Conservation (phyloP, 2,113 vertebrate species). For the Dryoscopus gambensis region DNA sequence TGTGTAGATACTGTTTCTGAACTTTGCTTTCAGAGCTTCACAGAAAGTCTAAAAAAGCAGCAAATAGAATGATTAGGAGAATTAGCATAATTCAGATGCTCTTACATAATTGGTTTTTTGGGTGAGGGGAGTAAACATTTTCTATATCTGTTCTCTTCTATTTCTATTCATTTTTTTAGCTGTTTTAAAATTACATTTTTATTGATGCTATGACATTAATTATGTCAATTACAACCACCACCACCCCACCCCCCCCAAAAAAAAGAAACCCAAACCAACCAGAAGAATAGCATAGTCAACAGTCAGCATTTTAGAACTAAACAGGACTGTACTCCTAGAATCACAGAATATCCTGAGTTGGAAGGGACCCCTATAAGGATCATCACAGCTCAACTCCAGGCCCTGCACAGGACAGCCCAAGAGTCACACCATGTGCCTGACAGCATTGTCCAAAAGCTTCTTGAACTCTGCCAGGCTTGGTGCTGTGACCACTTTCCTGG, state of each 20-base stretch:
- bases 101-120: not conserved
- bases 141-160: not conserved
- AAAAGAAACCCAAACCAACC: not conserved
- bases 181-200: not conserved
- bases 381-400: not conserved
- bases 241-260: accelerated
- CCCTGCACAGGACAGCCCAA: not conserved
- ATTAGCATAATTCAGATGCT: not conserved
- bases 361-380: not conserved
- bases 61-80: not conserved
- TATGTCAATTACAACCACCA: not conserved
- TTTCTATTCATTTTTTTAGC: not conserved
- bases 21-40: not conserved
- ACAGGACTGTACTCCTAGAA: not conserved
- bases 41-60: not conserved
- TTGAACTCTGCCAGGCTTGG: not conserved
- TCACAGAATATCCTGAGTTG: not conserved
- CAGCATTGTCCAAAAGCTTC: not conserved
- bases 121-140: not conserved
- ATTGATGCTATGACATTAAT: not conserved
- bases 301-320: not conserved
- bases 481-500: not conserved
- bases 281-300: not conserved
- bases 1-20: not conserved
- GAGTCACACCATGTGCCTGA: not conserved